Evolutionary conservation across 1,140 invertebrate genomes (phyloP).

Genomic region (Megalonaias nervosa): DNA sequence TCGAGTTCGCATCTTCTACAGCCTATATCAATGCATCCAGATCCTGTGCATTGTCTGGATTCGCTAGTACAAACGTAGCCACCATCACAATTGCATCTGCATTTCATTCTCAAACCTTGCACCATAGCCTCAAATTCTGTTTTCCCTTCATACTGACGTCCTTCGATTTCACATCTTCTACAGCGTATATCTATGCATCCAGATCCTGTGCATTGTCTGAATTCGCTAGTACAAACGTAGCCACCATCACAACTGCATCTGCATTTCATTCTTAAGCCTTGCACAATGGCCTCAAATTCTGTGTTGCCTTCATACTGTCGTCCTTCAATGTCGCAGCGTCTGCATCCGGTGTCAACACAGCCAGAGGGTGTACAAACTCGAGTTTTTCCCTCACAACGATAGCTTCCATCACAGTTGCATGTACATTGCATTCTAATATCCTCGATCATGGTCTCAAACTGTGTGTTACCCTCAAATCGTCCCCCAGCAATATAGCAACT

Average conservation of each 20-base stretch:
- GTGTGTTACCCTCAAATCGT: background rate
- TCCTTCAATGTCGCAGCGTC: constrained; percentile 21
- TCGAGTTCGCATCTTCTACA: constrained; percentile 25
- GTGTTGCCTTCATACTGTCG: constrained; percentile 5
- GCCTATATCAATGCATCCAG: constrained; percentile 21
- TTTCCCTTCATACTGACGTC: constrained; percentile 21
- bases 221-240: constrained; percentile 10
- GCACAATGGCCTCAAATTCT: constrained; percentile 5
- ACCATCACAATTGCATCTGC: constrained; percentile 22
- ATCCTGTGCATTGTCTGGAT: background rate
- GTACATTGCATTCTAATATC: constrained; percentile 10
- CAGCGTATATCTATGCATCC: constrained; percentile 26
- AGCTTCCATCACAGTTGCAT: constrained; percentile 23
- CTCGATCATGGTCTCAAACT: background rate
- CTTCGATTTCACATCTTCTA: constrained; percentile 24
- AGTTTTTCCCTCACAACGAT: constrained; percentile 8
- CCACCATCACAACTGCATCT: constrained; percentile 15
- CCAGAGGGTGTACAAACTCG: constrained; percentile 11
- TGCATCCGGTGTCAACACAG: constrained; percentile 18
- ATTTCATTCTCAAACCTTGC: constrained; percentile 18
- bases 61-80: constrained; percentile 3
- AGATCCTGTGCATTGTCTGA: background rate
- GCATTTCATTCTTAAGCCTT: constrained; percentile 10
- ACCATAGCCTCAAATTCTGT: constrained; percentile 23
- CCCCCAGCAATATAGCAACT: constrained; percentile 18